These are phyloP conservation scores for Nymphalis urticae DNA, from an alignment of 2,888 invertebrate species.

Conservation along the genomic window DNA sequence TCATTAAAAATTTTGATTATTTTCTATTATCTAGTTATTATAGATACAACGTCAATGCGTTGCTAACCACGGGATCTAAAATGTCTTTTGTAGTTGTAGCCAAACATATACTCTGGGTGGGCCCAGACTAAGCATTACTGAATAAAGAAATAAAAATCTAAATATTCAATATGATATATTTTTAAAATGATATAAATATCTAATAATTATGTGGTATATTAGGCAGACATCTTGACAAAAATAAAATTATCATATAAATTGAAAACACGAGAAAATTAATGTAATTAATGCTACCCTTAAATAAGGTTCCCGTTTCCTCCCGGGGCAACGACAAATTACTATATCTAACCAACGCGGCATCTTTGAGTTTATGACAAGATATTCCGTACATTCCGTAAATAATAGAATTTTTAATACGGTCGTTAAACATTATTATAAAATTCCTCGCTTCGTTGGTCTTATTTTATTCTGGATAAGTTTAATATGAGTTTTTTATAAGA, in stretches of 20 bases:
- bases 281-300: conserved; percentile 35
- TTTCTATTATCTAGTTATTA: too few species aligned
- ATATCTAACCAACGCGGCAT: conserved; percentile 23
- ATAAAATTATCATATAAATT: conserved; percentile 38
- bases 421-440: conserved; percentile 11
- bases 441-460: conserved; percentile 2
- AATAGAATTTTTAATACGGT: conserved; percentile 30
- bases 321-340: conserved; percentile 35
- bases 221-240: neutral
- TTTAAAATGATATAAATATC: neutral
- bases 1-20: too few species aligned
- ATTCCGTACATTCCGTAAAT: conserved; percentile 22
- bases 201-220: conserved; percentile 1
- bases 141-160: too few species aligned
- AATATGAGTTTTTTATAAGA: neutral
- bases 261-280: conserved; percentile 33
- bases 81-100: too few species aligned
- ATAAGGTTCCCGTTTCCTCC: conserved; percentile 23
- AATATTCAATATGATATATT: too few species aligned
- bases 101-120: too few species aligned
- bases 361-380: conserved; percentile 29
- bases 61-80: too few species aligned
- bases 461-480: neutral
- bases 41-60: too few species aligned
- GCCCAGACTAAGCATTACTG: too few species aligned